Conservation (phyloP, 2,888 invertebrate genomes). For the Notodonta dromedarius region DNA sequence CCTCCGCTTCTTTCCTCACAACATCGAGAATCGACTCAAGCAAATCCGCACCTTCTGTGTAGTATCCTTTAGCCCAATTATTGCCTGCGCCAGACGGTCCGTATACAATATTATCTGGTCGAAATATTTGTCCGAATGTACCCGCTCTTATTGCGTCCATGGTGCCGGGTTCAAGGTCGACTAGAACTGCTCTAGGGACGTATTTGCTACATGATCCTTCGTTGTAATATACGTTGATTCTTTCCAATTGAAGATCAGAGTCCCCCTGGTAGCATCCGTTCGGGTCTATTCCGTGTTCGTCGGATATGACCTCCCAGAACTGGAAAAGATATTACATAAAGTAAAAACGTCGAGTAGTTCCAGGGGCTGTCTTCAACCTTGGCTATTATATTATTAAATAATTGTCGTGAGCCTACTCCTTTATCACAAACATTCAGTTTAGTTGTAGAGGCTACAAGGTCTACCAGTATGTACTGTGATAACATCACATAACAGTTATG, state of each 20-base stretch:
- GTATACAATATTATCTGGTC: constrained; percentile 88
- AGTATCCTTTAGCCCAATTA: constrained; percentile 87
- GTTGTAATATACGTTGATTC: constrained; percentile 91
- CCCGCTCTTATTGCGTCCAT: constrained; percentile 87
- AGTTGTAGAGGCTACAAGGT: too few relatives aligned
- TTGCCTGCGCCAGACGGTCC: constrained; percentile 84
- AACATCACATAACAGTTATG: too few relatives aligned
- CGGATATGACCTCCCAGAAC: constrained; percentile 94
- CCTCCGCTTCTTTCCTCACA: constrained; percentile 85
- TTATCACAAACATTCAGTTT: too few relatives aligned
- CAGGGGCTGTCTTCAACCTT: too few relatives aligned
- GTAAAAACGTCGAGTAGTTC: too few relatives aligned
- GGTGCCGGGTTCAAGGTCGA: constrained; percentile 69
- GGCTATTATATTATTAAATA: too few relatives aligned
- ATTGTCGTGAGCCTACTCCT: too few relatives aligned
- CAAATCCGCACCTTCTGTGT: constrained; percentile 86
- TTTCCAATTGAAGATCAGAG: constrained; percentile 88
- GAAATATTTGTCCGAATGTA: constrained; percentile 87
- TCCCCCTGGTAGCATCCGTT: constrained; percentile 84
- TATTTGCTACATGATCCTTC: constrained; percentile 79
- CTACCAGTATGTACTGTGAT: too few relatives aligned
- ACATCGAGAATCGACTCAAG: constrained; percentile 85
- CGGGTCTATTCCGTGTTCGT: constrained; percentile 89
- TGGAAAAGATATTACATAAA: constrained; percentile 49
- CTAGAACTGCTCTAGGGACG: constrained; percentile 69